Evolutionary conservation across 2,888 invertebrate species (phyloP), one percentile per base, ranked within the genome.

Genomic region (Cantharis nigra): DNA sequence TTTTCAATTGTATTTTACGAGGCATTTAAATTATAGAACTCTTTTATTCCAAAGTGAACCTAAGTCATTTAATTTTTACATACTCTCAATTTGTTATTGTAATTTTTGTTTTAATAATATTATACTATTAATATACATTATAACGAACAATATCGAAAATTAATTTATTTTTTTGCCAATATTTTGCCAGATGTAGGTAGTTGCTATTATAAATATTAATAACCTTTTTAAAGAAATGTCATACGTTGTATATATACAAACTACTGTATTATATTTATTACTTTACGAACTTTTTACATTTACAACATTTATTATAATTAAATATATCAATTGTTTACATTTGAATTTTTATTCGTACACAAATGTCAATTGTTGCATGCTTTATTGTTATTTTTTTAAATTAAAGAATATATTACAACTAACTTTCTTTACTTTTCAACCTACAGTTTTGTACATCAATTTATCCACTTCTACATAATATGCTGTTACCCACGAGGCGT

Each of bases 361-460:
- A 78, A 81, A 81, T 80, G 83, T 83, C 83, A 83, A 83, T 83
- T 83, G 83, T 83, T 83, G 83, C 83, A 83, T 83, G 83, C 82
- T 82, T 83, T 78, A 79, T 83, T 81, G 82, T 82, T 81, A 82
- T 82, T 82, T 80, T 79, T 81, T 81, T 81, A 80, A 79, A 80
- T 81, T 78, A 81, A 80, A 78, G 79, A 82, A 79, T 79, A 80
- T 79, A 80, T 69, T 79, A 77, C 75, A n/a, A 49, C 49, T 49
- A n/a, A 7, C 7, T n/a, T 49, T n/a, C 2, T 49, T 49, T 49
- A 49, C n/a, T 49, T 49, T 49, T n/a, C n/a, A 49, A 49, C n/a
- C n/a, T n/a, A 7, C 7, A n/a, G n/a, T 49, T n/a, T n/a, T 49
- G 33, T 33, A 4, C 33, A 13, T 13, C 20, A 20, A 4, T 33